These are phyloP conservation scores for Leptocoma aspasia DNA, from an alignment of 2,113 vertebrate species.

Conservation along the genomic window DNA sequence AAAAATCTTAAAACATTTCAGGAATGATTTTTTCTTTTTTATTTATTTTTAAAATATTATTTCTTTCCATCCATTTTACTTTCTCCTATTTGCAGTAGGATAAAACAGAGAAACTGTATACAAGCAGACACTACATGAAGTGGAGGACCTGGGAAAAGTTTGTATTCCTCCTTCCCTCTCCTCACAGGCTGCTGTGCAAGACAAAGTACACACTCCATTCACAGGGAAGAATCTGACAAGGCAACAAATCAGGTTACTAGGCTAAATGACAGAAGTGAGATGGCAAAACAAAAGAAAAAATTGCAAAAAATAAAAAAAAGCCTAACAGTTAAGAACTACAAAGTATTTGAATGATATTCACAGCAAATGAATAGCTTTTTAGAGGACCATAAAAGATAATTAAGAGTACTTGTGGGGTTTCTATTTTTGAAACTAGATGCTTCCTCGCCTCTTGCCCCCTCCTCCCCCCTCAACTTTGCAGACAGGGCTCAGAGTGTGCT, in stretches of 20 bases:
- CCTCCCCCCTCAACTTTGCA: neutral
- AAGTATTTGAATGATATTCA: neutral
- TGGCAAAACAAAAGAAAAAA: neutral
- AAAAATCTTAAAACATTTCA: neutral
- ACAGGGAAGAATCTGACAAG: neutral
- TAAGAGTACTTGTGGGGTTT: neutral
- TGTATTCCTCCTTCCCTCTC: neutral
- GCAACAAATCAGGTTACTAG: neutral
- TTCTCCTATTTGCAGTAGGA: neutral
- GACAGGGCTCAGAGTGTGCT: neutral
- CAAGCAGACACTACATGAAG: neutral
- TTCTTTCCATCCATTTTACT: neutral
- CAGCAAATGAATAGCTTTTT: neutral
- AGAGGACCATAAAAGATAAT: neutral
- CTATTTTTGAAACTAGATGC: neutral
- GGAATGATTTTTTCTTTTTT: neutral
- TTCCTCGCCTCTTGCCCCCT: neutral
- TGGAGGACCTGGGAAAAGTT: neutral
- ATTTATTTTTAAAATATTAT: neutral
- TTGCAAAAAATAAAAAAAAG: neutral
- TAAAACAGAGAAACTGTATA: neutral
- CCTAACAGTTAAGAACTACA: neutral
- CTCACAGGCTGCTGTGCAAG: neutral
- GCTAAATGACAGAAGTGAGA: neutral
- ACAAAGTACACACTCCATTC: neutral